phyloP scores from a whole-genome alignment of 2,797 vertebrate genomes.

The Crocodylus rhombifer region DNA sequence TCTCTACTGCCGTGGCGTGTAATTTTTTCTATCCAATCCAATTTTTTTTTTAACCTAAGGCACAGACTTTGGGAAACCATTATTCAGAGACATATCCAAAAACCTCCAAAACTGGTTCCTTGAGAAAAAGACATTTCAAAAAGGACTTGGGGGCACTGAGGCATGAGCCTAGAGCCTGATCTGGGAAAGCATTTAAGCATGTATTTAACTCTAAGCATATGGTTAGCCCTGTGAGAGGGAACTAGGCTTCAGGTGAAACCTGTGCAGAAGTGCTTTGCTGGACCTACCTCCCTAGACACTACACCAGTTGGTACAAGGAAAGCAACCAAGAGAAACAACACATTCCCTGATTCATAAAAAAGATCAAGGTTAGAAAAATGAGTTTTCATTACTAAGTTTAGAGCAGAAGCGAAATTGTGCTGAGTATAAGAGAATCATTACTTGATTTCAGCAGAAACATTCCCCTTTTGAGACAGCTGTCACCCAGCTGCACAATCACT shows the following conservation, averaged over 20 bases:
- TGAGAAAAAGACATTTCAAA: not conserved
- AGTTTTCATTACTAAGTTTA: not conserved
- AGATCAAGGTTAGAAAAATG: constrained; percentile 2
- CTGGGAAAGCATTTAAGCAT: constrained; percentile 12
- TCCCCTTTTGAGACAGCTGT: not conserved
- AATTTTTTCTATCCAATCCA: too few relatives aligned
- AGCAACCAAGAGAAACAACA: not conserved
- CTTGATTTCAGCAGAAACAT: constrained; percentile 9
- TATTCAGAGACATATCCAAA: not conserved
- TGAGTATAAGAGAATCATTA: not conserved
- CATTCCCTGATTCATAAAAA: constrained; percentile 8
- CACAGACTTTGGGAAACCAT: not conserved
- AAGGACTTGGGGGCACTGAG: not conserved
- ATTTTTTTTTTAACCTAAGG: not conserved
- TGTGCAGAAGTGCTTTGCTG: not conserved
- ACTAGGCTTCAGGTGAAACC: not conserved
- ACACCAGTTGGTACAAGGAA: not conserved
- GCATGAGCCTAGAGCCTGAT: constrained; percentile 17
- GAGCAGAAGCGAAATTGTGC: not conserved
- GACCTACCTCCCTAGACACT: not conserved
- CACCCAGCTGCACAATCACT: not conserved
- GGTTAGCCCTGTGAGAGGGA: not conserved
- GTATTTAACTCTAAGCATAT: not conserved
- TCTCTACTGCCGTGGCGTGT: too few relatives aligned
- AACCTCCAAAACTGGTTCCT: not conserved